A percentile compares a stretch with the other conserved stretches of the same genome.
phyloP scores from a whole-genome alignment of 2,888 invertebrate species.

The Aleiodes testaceus region DNA sequence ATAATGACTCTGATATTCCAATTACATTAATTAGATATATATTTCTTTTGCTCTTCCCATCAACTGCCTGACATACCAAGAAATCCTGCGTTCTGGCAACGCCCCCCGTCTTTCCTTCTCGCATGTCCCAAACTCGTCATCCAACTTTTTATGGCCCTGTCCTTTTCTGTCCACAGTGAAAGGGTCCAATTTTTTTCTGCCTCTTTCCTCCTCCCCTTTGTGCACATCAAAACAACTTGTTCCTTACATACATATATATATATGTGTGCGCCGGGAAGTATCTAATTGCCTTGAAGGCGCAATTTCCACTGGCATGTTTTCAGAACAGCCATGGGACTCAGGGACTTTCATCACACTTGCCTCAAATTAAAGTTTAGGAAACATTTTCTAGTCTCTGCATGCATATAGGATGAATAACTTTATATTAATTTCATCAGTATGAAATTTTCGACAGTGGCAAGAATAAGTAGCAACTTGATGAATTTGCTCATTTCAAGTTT shows the following conservation, averaged over 20 bases:
- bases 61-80: slow-evolving; percentile 21
- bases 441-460: slow-evolving; percentile 3
- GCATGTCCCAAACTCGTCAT: slow-evolving; percentile 24
- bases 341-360: slow-evolving; percentile 31
- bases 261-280: neutral
- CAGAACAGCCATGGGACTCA: neutral
- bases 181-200: slow-evolving; percentile 5
- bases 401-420: slow-evolving; percentile 27
- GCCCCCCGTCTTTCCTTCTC: slow-evolving; percentile 29
- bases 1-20: slow-evolving; percentile 37
- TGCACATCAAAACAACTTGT: neutral
- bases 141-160: slow-evolving; percentile 27
- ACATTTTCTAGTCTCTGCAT: slow-evolving; percentile 6
- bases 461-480: neutral
- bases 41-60: neutral
- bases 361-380: slow-evolving; percentile 22
- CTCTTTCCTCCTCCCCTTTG: neutral
- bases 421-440: slow-evolving; percentile 21
- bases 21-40: slow-evolving; percentile 40
- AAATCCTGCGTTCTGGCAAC: slow-evolving; percentile 32
- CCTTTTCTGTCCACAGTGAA: neutral
- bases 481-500: slow-evolving; percentile 10
- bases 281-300: slow-evolving; percentile 45
- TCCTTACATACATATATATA: slow-evolving; percentile 21
- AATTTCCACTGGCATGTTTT: slow-evolving; percentile 17